Base-by-base conservation (phyloP, 2,797 vertebrate genomes). In the Halcyon badia region DNA sequence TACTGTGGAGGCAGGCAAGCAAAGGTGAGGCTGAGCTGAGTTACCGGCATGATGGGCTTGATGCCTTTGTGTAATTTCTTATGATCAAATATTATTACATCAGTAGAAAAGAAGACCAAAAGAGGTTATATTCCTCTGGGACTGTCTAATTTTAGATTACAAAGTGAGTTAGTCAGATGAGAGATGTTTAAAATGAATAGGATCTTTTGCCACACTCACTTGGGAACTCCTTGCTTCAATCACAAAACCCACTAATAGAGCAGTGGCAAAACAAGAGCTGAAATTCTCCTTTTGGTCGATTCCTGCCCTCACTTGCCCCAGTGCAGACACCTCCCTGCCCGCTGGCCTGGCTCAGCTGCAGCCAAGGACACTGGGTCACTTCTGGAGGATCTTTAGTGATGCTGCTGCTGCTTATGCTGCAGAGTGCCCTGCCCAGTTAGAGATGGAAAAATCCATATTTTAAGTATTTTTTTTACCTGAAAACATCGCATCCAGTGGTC, bases 141-240 rank as follows among this genome's bases (percentile, higher is more conserved):
- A 68, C 35, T 79, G 31, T 24, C 80, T 93, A 79, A 93, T 93
- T 96, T 92, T 95, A 95, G 80, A 80, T 64, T 91, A 83, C 14
- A 13, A 57, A 80, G 25, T 70, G 85, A 93, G 51, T 77, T 91
- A 91, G 62, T 86, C 79, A 66, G 51, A 93, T 69, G 71, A 84
- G 56, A 83, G 56, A 83, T 2, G 6, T 11, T 82, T 69, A 79
- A 80, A 95, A 93, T 46, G 51, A 90, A 84, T 70, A 80, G 26
- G 37, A 92, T 79, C 33, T 2, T 83, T 90, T 82, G 79, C 71
- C 6, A 5, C 46, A 28, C 3, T 1, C 10, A 0, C 60, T 93
- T 17, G 52, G 92, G 73, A 87, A 89, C 82, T 89, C 46, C 80
- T 91, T 68, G 17, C 37, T 92, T 90, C 83, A 57, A 48, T 90